These are phyloP conservation scores for Balaeniceps rex DNA, from an alignment of 2,113 vertebrate species.

Conservation along the genomic window DNA sequence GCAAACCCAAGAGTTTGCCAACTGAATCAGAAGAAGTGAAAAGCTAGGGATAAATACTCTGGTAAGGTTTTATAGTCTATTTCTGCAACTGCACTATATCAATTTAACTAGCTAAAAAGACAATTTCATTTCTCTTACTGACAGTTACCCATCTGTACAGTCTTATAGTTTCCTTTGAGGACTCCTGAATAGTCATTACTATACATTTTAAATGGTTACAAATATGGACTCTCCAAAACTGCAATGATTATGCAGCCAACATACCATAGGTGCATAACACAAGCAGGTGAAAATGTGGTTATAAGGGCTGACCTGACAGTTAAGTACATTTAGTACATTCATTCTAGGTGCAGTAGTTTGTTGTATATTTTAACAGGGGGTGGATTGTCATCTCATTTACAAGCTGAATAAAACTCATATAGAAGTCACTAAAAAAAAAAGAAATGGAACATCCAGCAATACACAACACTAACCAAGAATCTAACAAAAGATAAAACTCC, in stretches of 20 bases:
- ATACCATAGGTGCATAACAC: not conserved
- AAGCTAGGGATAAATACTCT: not conserved
- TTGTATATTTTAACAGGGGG: not conserved
- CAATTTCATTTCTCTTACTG: not conserved
- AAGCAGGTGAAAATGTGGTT: not conserved
- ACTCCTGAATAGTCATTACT: not conserved
- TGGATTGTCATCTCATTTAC: not conserved
- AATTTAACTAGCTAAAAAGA: not conserved
- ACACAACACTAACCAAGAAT: not conserved
- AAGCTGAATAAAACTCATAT: not conserved
- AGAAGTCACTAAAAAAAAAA: not conserved
- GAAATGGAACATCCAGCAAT: not conserved
- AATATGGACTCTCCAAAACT: not conserved
- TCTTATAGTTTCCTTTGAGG: not conserved
- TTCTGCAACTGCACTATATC: not conserved
- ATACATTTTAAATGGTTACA: not conserved
- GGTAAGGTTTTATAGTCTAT: not conserved
- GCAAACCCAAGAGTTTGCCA: not conserved
- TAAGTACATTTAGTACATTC: not conserved
- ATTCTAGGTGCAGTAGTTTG: not conserved
- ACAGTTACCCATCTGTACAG: not conserved
- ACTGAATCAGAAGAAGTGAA: not conserved
- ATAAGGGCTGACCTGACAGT: not conserved
- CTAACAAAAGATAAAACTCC: not conserved
- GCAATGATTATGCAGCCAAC: not conserved